These are phyloP conservation scores for Anthopleura xanthogrammica DNA, from an alignment of 92 coral and sea anemone genomes.

Conservation along the genomic window DNA sequence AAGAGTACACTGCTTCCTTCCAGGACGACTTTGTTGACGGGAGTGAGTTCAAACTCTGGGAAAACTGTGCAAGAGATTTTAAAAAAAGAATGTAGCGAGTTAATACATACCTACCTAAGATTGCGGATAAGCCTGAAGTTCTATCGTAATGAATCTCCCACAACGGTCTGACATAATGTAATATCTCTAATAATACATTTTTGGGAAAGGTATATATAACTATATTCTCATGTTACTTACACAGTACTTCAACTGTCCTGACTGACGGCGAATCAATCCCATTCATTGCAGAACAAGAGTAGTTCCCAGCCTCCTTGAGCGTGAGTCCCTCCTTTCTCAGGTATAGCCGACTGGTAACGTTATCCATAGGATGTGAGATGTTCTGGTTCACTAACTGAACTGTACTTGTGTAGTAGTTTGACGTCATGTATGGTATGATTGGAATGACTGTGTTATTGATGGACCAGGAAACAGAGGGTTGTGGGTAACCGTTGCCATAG, in stretches of 20 bases:
- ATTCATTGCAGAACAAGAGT: conserved; percentile 55
- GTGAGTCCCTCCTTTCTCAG: conserved; percentile 54
- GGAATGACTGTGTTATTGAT: conserved; percentile 10
- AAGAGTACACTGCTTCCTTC: conserved; percentile 33
- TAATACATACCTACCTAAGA: no score
- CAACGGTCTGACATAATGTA: no score
- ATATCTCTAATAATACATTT: no score
- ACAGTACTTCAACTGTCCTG: conserved; percentile 45
- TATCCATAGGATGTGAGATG: conserved; percentile 36
- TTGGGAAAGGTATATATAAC: background rate
- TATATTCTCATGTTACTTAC: conserved; percentile 43
- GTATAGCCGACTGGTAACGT: conserved; percentile 47
- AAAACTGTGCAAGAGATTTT: conserved; percentile 16
- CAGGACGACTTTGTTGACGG: conserved; percentile 23
- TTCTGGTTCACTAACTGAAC: conserved; percentile 41
- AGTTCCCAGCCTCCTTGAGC: conserved; percentile 62
- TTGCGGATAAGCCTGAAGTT: no score
- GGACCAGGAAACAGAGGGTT: conserved; percentile 51
- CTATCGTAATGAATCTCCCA: no score
- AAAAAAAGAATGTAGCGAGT: no score
- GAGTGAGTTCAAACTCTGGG: conserved; percentile 43
- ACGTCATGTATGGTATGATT: background rate
- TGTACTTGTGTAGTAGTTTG: conserved; percentile 9
- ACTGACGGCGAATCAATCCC: background rate
- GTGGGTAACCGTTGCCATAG: conserved; percentile 64